Percentiles rank a stretch among this genome's conserved stretches.
Evolutionary conservation across 2,888 invertebrate genomes (phyloP).

Genomic region (Cheiracanthium punctorium): DNA sequence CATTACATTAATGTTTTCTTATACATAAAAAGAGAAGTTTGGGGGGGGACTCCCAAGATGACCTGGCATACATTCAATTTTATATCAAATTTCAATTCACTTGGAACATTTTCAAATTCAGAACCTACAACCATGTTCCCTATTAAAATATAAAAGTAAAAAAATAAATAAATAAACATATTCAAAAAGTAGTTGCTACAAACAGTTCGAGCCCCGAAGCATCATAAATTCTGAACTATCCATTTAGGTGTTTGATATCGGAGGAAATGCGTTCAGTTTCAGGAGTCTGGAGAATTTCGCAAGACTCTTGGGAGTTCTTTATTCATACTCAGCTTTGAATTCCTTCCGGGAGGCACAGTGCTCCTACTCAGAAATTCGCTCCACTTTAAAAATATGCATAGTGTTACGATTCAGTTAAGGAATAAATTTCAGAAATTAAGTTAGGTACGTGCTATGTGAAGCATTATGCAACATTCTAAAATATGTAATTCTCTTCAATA

Average conservation of each 20-base stretch:
- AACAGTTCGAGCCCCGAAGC: neutral
- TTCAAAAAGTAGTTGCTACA: no score
- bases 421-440: no score
- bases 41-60: neutral
- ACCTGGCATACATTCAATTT: neutral
- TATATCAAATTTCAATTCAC: constrained; percentile 13
- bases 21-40: neutral
- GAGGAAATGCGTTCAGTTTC: neutral
- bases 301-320: neutral
- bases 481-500: no score
- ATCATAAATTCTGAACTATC: neutral
- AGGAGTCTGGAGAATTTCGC: neutral
- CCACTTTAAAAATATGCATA: no score
- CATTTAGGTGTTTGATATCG: neutral
- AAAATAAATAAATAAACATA: no score
- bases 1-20: neutral
- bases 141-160: neutral
- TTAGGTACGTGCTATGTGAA: no score
- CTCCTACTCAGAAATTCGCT: no score
- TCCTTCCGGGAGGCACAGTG: no score
- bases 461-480: no score
- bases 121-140: neutral
- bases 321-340: no score
- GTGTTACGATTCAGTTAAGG: no score
- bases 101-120: constrained; percentile 7